phyloP scores from a whole-genome alignment of 2,888 invertebrate genomes.

The Timema cristinae region DNA sequence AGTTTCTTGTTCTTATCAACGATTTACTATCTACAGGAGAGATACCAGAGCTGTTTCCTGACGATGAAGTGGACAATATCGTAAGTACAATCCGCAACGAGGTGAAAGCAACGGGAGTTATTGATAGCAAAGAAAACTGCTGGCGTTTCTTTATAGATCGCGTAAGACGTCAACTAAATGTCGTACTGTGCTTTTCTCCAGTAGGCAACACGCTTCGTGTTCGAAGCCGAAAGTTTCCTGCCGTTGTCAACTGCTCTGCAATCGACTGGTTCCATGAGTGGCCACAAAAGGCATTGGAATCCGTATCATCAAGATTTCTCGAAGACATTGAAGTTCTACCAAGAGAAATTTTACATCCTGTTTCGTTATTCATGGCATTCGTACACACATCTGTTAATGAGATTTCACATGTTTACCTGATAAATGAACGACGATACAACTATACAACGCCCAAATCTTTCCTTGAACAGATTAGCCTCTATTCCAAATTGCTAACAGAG shows the following conservation, averaged over 20 bases:
- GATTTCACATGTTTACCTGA: conserved; percentile 66
- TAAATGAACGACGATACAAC: conserved; percentile 86
- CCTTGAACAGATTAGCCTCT: conserved; percentile 85
- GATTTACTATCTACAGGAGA: conserved; percentile 92
- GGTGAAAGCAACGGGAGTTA: conserved; percentile 74
- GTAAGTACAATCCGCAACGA: conserved; percentile 71
- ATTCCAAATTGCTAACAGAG: conserved; percentile 21
- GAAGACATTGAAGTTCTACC: conserved; percentile 71
- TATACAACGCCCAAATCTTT: conserved; percentile 97
- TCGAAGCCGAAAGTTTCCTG: conserved; percentile 89
- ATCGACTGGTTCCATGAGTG: conserved; percentile 98
- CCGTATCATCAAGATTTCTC: conserved; percentile 81
- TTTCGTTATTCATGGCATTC: conserved; percentile 84
- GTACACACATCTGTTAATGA: conserved; percentile 85
- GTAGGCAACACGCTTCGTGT: conserved; percentile 85
- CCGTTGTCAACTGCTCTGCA: conserved; percentile 85
- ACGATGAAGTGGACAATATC: conserved; percentile 87
- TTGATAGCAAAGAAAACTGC: conserved; percentile 87
- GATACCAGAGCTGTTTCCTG: conserved; percentile 83
- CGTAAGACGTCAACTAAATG: conserved; percentile 60
- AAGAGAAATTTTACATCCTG: conserved; percentile 50
- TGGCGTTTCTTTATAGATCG: conserved; percentile 91
- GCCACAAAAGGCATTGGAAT: conserved; percentile 86
- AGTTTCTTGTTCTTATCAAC: conserved; percentile 87
- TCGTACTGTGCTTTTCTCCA: conserved; percentile 90